These are phyloP conservation scores for Corvus hawaiiensis DNA, from an alignment of 2,113 vertebrate genomes.

Conservation along the genomic window DNA sequence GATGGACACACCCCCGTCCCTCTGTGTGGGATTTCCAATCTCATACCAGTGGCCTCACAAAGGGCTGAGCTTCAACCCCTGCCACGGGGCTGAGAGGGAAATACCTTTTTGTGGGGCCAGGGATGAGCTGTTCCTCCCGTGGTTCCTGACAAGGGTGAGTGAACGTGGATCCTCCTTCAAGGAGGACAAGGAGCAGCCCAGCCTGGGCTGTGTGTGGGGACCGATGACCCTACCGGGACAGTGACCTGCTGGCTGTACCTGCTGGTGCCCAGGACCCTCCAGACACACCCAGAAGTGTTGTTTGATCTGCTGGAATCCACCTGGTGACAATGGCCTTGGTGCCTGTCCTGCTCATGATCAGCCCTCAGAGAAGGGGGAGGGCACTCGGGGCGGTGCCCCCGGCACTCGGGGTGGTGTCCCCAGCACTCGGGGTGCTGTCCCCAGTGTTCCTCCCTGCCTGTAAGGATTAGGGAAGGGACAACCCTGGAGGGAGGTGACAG, in stretches of 20 bases:
- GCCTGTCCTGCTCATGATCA: neutral
- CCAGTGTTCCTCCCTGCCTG: no score
- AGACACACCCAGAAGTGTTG: neutral
- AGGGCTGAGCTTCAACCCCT: neutral
- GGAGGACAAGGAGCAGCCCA: neutral
- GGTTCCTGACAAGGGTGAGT: neutral
- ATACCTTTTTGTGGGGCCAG: neutral
- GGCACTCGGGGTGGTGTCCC: neutral
- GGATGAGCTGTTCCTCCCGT: neutral
- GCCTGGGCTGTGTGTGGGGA: neutral
- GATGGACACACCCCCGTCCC: neutral
- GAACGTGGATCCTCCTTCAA: neutral
- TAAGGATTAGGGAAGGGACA: neutral
- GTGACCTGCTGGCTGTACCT: neutral
- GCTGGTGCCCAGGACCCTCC: neutral
- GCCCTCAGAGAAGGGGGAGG: neutral
- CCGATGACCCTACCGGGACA: neutral
- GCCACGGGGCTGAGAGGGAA: neutral
- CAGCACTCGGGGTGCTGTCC: neutral
- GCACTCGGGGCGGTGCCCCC: neutral
- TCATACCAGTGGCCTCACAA: neutral
- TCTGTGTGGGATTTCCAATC: neutral
- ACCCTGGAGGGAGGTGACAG: neutral
- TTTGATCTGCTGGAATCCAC: neutral
- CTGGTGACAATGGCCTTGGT: neutral